These are phyloP conservation scores for Enteromius viviparus DNA, from an alignment of 2,797 vertebrate species.

Conservation along the genomic window DNA sequence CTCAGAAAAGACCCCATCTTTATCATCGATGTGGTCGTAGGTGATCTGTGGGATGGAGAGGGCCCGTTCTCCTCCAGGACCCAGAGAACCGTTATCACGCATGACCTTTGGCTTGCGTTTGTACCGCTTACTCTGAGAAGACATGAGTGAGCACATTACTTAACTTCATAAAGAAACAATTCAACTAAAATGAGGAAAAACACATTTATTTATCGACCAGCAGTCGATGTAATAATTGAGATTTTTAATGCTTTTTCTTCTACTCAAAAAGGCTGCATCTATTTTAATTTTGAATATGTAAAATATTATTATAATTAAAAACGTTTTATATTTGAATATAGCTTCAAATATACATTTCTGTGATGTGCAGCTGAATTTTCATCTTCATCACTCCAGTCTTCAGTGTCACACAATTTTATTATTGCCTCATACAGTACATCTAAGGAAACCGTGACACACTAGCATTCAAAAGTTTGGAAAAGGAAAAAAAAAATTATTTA, in stretches of 20 bases:
- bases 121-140: constrained; percentile 78
- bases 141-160: constrained; percentile 44
- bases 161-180: background rate
- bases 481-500: too few species aligned
- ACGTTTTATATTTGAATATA: background rate
- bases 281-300: background rate
- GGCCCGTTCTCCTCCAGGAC: constrained; percentile 71
- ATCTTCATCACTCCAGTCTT: too few species aligned
- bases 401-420: too few species aligned
- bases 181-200: background rate
- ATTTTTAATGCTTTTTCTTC: background rate
- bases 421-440: too few species aligned
- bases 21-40: constrained; percentile 80
- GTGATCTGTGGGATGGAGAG: constrained; percentile 86
- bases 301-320: background rate
- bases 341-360: background rate
- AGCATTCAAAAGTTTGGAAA: too few species aligned
- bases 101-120: constrained; percentile 80
- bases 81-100: constrained; percentile 76
- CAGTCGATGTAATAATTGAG: too few species aligned
- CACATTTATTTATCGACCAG: too few species aligned
- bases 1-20: constrained; percentile 74
- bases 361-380: background rate
- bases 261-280: background rate
- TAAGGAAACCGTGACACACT: too few species aligned